Evolutionary conservation across 2,113 vertebrate genomes (phyloP), one percentile per base, ranked within the genome.

Genomic region (Python bivittatus): DNA sequence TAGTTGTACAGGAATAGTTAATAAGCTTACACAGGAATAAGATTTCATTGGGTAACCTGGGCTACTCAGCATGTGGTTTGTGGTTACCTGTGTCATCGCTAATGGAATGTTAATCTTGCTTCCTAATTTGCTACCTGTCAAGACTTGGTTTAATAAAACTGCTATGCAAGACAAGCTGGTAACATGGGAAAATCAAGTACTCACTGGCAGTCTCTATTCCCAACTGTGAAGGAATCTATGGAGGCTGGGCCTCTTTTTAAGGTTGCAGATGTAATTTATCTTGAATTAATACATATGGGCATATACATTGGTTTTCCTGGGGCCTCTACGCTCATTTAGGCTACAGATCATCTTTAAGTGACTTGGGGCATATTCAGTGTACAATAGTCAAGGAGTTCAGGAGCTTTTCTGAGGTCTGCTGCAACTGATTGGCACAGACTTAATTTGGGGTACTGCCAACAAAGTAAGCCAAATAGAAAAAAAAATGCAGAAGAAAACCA

Each of bases 81-180:
- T 89, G 44, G 79, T 89, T 84, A 53, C 23, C 6, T 60, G 42
- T 52, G 54, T 89, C 57, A 92, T 64, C 44, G 53, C 44, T 29
- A 61, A 64, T 85, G 57, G 48, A 89, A 88, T 85, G 12, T 84
- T 61, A 84, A 54, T 64, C n/a, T 54, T 29, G 87, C 48, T 54
- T 58, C 91, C 79, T 92, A 83, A 57, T 89, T 89, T 61, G 25
- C n/a, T 89, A 61, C n/a, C n/a, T 60, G 79, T 84, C 72, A 88
- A 58, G 42, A 61, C 72, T 48, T 88, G 87, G 44, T 92, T 92
- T 83, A 92, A 88, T 88, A 57, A 83, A 84, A 92, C 7, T 52
- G 29, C 54, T 88, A n/a, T 58, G 68, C 29, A 89, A 84, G 29
- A 54, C 42, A 61, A 38, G 58, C 54, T 84, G 86, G 54, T 89